Conservation (phyloP, 2,888 invertebrate genomes). For the Epirrita christyi region DNA sequence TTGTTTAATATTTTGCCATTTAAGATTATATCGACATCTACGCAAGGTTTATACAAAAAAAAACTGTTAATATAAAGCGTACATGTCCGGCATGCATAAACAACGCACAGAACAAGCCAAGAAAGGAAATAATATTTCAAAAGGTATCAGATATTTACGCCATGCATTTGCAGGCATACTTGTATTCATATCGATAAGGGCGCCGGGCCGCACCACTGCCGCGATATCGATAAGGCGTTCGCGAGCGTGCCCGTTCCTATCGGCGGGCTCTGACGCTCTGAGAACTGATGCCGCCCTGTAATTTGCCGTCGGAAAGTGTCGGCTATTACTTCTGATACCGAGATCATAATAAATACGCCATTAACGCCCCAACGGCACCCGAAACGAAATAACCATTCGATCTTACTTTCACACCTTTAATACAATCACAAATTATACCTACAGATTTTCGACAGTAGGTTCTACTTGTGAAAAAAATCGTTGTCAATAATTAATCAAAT, state of each 20-base stretch:
- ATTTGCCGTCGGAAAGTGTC: slow-evolving; percentile 84
- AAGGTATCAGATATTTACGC: slow-evolving; percentile 60
- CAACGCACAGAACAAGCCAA: slow-evolving; percentile 45
- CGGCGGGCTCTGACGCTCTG: slow-evolving; percentile 67
- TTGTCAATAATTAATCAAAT: too few relatives aligned
- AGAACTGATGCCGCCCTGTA: slow-evolving; percentile 80
- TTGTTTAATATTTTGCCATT: background rate
- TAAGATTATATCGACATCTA: slow-evolving; percentile 8
- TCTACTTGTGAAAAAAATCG: background rate
- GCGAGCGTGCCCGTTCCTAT: slow-evolving; percentile 58
- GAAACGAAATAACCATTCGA: slow-evolving; percentile 74
- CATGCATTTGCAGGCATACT: slow-evolving; percentile 57
- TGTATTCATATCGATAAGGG: slow-evolving; percentile 59
- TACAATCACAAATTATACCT: slow-evolving; percentile 32
- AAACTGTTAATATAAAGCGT: slow-evolving; percentile 21
- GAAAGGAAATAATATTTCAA: slow-evolving; percentile 64
- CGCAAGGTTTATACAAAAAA: slow-evolving; percentile 5
- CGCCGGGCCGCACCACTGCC: slow-evolving; percentile 32
- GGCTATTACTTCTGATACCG: slow-evolving; percentile 83
- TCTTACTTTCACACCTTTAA: slow-evolving; percentile 39
- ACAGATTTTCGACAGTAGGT: slow-evolving; percentile 6
- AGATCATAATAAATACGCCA: slow-evolving; percentile 85
- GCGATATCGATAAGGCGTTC: slow-evolving; percentile 71
- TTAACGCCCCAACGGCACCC: slow-evolving; percentile 83
- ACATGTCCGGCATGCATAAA: slow-evolving; percentile 37